A percentile compares a stretch with the other conserved stretches of the same genome.
Conservation (phyloP, 2,113 vertebrate genomes). For the Campylomormyrus tamandua region DNA sequence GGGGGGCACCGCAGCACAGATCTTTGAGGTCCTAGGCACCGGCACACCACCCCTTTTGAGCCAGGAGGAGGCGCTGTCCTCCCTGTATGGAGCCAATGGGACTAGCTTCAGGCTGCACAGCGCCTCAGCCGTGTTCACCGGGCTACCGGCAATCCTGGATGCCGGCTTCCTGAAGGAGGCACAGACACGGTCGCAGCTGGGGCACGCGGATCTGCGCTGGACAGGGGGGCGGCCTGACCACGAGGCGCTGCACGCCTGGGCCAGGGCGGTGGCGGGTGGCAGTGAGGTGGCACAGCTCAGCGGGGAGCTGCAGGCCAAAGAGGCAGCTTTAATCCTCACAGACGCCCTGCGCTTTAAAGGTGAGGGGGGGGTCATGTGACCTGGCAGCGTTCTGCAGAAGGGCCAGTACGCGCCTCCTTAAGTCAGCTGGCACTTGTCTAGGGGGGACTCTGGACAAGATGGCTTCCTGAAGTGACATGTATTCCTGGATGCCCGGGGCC, state of each 20-base stretch:
- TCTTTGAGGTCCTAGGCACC: conserved; percentile 39
- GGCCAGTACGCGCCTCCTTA: neutral
- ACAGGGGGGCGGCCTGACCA: conserved; percentile 39
- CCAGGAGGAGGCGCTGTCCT: conserved; percentile 24
- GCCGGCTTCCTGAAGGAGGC: conserved; percentile 40
- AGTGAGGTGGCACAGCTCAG: conserved; percentile 30
- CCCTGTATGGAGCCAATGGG: conserved; percentile 30
- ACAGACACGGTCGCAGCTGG: conserved; percentile 35
- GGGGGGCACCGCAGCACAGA: conserved; percentile 42
- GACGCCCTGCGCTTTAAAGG: conserved; percentile 53
- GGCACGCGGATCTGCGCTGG: conserved; percentile 40
- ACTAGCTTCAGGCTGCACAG: conserved; percentile 40
- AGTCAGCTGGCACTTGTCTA: neutral
- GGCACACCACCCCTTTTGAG: neutral
- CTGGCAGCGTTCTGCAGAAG: neutral
- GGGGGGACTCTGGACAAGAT: neutral
- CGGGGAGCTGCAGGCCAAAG: conserved; percentile 32
- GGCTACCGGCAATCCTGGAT: conserved; percentile 32
- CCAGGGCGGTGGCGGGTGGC: conserved; percentile 36
- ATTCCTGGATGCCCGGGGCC: conserved; percentile 13
- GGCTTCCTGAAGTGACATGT: neutral
- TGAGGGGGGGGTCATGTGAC: conserved; percentile 22
- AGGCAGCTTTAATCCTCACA: conserved; percentile 46
- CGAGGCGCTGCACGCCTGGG: conserved; percentile 46
- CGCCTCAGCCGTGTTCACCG: conserved; percentile 47